Base-by-base conservation (phyloP, 2,888 invertebrate genomes). In the Pollenia labialis region DNA sequence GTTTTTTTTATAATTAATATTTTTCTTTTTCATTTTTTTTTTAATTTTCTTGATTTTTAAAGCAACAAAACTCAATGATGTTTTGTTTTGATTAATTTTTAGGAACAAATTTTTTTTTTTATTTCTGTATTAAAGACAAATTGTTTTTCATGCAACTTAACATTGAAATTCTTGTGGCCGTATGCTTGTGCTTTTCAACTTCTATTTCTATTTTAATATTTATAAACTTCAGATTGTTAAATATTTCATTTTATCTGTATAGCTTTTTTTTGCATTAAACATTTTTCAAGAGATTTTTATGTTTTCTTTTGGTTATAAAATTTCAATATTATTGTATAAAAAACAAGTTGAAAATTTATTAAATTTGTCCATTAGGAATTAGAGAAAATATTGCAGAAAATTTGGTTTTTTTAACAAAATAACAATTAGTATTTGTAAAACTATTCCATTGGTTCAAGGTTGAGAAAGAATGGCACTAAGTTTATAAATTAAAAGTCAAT, bases 301-400 rank as follows among this genome's bases (percentile, higher is more conserved):
- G 44, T 64, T 64, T 23, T 23, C 4, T 10, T 18, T 58, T 14
- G 32, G 32, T 46, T n/a, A 46, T 48, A 48, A 56, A 72, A 23
- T 58, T 32, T 32, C 32, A 32, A 32, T 32, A 32, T 32, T 32
- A 6, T 32, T 6, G 44, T 32, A 32, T 10, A 3, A 60, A 60
- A 3, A 69, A 46, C 12, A 50, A 75, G 12, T 72, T n/a, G 6
- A 50, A 69, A 69, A 58, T 66, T 66, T 74, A 58, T 81, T 52
- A 11, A 75, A 68, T 50, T 50, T 68, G 40, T 16, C n/a, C 66
- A 58, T 23, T 58, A 74, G 50, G n/a, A 74, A 42, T 74, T 56
- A 46, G 9, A 7, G 1, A 72, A 32, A 16, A 50, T 11, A 48
- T 23, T 68, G n/a, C 7, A 18, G 18, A 54, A 62, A 50, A 23